Percentiles rank a stretch among this genome's conserved stretches.
Conservation (phyloP, 1,140 invertebrate species). For the Pogonomyrmex californicus region DNA sequence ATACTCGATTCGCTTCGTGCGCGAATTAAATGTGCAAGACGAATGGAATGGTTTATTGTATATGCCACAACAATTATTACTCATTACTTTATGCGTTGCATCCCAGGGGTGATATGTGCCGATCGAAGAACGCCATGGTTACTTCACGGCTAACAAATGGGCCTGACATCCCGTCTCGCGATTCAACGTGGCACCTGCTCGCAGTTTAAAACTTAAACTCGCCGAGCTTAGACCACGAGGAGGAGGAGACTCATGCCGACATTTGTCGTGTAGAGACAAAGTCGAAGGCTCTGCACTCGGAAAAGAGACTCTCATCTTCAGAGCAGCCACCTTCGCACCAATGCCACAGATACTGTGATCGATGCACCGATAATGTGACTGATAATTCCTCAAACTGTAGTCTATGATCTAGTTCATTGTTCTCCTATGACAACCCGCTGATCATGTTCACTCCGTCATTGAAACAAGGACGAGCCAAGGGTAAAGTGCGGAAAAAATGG, state of each 20-base stretch:
- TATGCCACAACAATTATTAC: slow-evolving; percentile 38
- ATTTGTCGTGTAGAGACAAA: not conserved
- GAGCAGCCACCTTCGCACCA: not conserved
- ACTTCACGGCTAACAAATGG: slow-evolving; percentile 64
- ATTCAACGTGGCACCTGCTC: not conserved
- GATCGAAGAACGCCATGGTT: slow-evolving; percentile 67
- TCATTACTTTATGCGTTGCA: slow-evolving; percentile 53
- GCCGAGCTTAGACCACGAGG: not conserved
- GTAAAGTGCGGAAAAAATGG: slow-evolving; percentile 60
- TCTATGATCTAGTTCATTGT: not conserved
- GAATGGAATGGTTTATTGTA: slow-evolving; percentile 14
- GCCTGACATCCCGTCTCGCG: not conserved
- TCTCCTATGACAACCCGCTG: not conserved
- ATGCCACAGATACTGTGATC: not conserved
- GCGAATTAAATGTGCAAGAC: slow-evolving; percentile 33
- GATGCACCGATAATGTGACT: not conserved
- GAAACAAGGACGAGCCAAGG: not conserved
- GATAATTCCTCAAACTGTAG: slow-evolving; percentile 5
- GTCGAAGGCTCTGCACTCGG: not conserved
- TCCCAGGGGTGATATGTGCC: slow-evolving; percentile 61
- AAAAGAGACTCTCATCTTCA: not conserved
- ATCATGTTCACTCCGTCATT: slow-evolving; percentile 20
- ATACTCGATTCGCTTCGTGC: not conserved
- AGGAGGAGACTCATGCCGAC: not conserved
- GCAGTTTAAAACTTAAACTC: slow-evolving; percentile 40